phyloP scores from a whole-genome alignment of 1,140 invertebrate genomes.

The Zaprionus vittiger region DNA sequence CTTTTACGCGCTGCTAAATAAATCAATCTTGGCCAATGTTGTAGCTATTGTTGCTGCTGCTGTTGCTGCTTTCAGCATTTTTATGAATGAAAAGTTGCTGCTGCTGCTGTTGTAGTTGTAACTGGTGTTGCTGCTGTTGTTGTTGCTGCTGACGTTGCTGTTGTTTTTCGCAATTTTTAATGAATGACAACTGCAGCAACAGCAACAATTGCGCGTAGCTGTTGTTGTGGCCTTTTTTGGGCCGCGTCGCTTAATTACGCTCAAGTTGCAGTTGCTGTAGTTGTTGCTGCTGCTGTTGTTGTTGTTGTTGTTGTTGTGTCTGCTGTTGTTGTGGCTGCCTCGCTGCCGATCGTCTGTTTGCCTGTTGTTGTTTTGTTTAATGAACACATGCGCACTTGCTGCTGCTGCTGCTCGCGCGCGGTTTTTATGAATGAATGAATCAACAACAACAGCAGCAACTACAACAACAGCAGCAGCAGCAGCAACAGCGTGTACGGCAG shows the following conservation, averaged over 20 bases:
- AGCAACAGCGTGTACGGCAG: slow-evolving; percentile 15
- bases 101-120: slow-evolving; percentile 32
- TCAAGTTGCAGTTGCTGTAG: slow-evolving; percentile 37
- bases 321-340: slow-evolving; percentile 12
- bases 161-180: slow-evolving; percentile 44
- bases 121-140: slow-evolving; percentile 18
- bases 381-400: slow-evolving; percentile 47
- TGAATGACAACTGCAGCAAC: slow-evolving; percentile 40
- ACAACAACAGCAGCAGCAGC: slow-evolving; percentile 26
- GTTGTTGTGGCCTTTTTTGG: slow-evolving; percentile 26
- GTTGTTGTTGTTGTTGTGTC: slow-evolving; percentile 1
- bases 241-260: slow-evolving; percentile 43
- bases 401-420: slow-evolving; percentile 37
- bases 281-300: slow-evolving; percentile 7
- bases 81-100: slow-evolving; percentile 59
- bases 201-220: slow-evolving; percentile 45
- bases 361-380: slow-evolving; percentile 48
- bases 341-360: slow-evolving; percentile 5
- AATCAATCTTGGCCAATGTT: slow-evolving; percentile 65
- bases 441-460: slow-evolving; percentile 34
- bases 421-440: slow-evolving; percentile 76
- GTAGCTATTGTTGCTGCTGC: slow-evolving; percentile 16
- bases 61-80: slow-evolving; percentile 42
- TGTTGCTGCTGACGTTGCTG: slow-evolving; percentile 16
- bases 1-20: slow-evolving; percentile 78